Evolutionary conservation across 1,140 invertebrate species (phyloP), one percentile per base, ranked within the genome.

Genomic region (Bombus vancouverensis): DNA sequence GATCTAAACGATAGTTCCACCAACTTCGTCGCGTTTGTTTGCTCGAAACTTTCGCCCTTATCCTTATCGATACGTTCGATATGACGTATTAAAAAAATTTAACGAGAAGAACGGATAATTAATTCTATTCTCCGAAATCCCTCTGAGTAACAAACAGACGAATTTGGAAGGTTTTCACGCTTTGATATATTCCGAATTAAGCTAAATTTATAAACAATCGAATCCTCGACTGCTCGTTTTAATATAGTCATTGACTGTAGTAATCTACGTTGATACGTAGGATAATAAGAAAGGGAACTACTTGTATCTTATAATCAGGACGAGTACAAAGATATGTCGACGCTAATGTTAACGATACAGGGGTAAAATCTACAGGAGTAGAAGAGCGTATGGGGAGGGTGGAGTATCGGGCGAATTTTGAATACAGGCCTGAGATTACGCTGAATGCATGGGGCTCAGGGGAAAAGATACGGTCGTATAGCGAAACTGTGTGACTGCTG

Each of bases 361-460:
- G 4, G 25, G 2, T 37, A 3, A 12, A 62, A 28, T 62, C 28
- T 25, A 39, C 18, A 3, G 6, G 34, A 12, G 9, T 4, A n/a
- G 4, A 5, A 47, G 2, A n/a, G 5, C 1, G 37, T 25, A 37
- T 3, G 6, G n/a, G 1, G 13, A 39, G 32, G 25, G 25, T n/a
- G 3, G 22, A 25, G 44, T 47, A 13, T 37, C 6, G 22, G 9
- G 37, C n/a, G 39, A 39, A 53, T 42, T 9, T 66, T 34, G 32
- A 71, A 74, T 22, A 28, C 37, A 28, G 62, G 13, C 25, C 28
- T 47, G 76, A 90, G 86, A 86, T 90, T 90, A 90, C 74, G 80
- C 73, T 70, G 53, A 81, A 90, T 83, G 76, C 37, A 88, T 75
- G 53, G 66, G 47, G 78, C 83, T 57, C 86, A 0, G 28, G 81